Evolutionary conservation across 2,888 invertebrate species (phyloP), one percentile per base, ranked within the genome.

Genomic region (Agrotis clavis): DNA sequence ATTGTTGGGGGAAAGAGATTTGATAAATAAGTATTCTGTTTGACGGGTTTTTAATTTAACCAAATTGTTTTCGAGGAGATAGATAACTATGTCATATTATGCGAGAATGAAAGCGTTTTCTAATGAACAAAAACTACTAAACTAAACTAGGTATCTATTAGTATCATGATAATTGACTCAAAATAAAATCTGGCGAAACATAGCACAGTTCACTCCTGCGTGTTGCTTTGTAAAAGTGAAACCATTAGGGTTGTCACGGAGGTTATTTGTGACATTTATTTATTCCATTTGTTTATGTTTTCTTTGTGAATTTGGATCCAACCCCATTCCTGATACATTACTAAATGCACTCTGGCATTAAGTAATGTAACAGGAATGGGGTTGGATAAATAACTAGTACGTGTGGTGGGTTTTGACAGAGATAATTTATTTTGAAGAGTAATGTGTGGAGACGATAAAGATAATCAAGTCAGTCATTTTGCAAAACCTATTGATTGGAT

Each of bases 131-230:
- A n/a, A n/a, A n/a, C n/a, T n/a, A n/a, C n/a, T n/a, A n/a, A n/a
- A n/a, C n/a, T n/a, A n/a, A n/a, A n/a, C n/a, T n/a, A n/a, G n/a
- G 3, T 30, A 30, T 5, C 6, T 5, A 30, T 6, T 35, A 35
- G 35, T 35, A 35, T 35, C 35, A 7, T 35, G 35, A 35, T 7
- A 35, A 35, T 7, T 35, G 6, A 35, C 18, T 19, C 47, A 51
- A 79, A 78, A 84, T 64, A 79, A 82, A 81, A 82, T 64, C 61
- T 51, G 51, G 75, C 74, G 78, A 81, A 84, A 84, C 82, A 78
- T 71, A 65, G 65, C 25, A 5, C 66, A 41, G 65, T 53, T 21
- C 70, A 70, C 84, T 82, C 78, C 80, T 82, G 84, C 61, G 77
- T 71, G 25, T 59, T 66, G 71, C 67, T 82, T 76, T 78, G 61